Evolutionary conservation across 2,888 invertebrate species (phyloP).

Genomic region (Andrena chrysosceles): DNA sequence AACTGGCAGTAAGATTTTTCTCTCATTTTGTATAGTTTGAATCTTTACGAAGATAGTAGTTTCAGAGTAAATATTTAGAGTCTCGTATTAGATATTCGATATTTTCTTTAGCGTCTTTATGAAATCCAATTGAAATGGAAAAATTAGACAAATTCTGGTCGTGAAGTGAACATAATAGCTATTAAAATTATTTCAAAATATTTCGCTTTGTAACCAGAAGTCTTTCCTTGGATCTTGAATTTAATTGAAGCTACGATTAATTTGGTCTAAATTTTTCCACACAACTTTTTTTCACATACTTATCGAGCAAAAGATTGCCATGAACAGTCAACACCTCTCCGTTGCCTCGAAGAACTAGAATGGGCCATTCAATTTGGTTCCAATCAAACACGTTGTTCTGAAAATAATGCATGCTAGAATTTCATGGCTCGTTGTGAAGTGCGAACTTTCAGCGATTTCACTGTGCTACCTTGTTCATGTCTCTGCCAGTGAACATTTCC

Average conservation of each 20-base stretch:
- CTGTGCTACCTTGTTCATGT: slow-evolving; percentile 55
- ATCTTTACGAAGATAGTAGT: background rate
- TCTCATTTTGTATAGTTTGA: background rate
- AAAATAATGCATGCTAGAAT: background rate
- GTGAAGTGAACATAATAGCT: background rate
- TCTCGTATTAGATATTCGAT: background rate
- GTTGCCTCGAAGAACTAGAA: slow-evolving; percentile 93
- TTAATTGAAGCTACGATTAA: background rate
- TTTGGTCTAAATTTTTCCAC: background rate
- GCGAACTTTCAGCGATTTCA: background rate
- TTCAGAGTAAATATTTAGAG: background rate
- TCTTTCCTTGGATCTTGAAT: too few species aligned
- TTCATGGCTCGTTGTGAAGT: background rate
- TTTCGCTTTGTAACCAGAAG: too few species aligned
- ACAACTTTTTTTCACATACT: slow-evolving; percentile 79
- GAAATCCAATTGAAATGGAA: background rate
- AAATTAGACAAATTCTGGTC: background rate
- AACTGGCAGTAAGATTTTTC: background rate
- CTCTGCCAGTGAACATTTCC: slow-evolving; percentile 55
- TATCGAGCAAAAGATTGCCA: slow-evolving; percentile 84
- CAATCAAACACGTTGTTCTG: slow-evolving; percentile 70
- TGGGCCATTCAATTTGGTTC: slow-evolving; percentile 88
- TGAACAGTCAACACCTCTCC: slow-evolving; percentile 90
- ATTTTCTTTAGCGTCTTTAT: background rate
- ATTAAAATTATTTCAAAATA: background rate